Evolutionary conservation across 2,113 vertebrate species (phyloP), one percentile per base, ranked within the genome.

Genomic region (Scomber japonicus): DNA sequence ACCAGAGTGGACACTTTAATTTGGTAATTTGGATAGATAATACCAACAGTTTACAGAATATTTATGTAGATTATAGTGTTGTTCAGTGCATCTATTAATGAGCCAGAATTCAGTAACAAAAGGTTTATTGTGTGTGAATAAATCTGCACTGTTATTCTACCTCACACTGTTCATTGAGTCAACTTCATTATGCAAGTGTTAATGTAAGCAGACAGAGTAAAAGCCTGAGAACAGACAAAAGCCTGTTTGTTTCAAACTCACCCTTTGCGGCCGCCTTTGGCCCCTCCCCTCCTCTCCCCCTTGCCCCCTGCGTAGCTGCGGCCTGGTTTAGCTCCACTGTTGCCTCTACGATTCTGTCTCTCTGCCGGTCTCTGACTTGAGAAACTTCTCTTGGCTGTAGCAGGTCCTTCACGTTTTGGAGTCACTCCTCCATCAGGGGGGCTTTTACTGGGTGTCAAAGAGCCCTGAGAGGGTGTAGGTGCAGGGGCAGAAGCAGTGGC

Each of bases 341-440:
- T 98, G 78, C 96, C 95, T 67, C 98, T 94, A 5, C 98, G 94
- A 88, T 98, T 99, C 82, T 96, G 98, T 68, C 98, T 94, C 90
- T 99, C 98, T 55, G 95, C 91, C 54, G 98, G 98, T 50, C 98
- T 93, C 89, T 99, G 98, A 87, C 96, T 99, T 1, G 98, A 99
- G 82, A 99, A 99, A 66, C 98, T 99, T 92, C 98, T 96, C 89
- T 99, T 99, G 56, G 96, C 96, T 78, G 93, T 63, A 17, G 92
- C 76, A 7, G 84, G 60, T 5, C 72, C 95, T 62, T 99, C 97
- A 17, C 97, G 96, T 91, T 97, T 80, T 85, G 90, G 92, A 60
- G 85, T 92, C 12, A 91, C 73, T 9, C 96, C 91, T 62, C 91
- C 90, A 59, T 95, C 90, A 17, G 95, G 94, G 3, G 94, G 93